These are phyloP conservation scores for Hyles lineata DNA, from an alignment of 2,888 invertebrate species.

Conservation along the genomic window DNA sequence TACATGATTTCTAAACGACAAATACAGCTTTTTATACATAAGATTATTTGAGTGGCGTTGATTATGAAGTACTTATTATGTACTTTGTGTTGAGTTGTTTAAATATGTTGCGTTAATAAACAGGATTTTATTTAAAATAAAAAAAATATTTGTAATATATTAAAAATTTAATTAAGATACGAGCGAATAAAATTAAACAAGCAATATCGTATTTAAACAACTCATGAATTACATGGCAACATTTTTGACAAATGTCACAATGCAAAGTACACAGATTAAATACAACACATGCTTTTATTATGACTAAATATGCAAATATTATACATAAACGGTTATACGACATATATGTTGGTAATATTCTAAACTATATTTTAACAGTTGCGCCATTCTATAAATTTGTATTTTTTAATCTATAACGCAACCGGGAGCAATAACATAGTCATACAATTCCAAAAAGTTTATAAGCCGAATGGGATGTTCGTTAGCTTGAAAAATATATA, in stretches of 20 bases:
- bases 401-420: conserved; percentile 16
- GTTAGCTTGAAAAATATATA: conserved; percentile 28
- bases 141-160: not conserved
- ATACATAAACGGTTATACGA: conserved; percentile 26
- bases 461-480: not conserved
- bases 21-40: conserved; percentile 43
- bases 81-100: not conserved
- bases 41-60: conserved; percentile 47
- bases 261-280: conserved; percentile 20
- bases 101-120: not conserved
- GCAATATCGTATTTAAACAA: conserved; percentile 7
- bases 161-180: not conserved
- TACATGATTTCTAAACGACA: conserved; percentile 44
- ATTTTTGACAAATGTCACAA: not conserved
- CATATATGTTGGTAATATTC: conserved; percentile 12
- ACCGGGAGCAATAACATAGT: not conserved
- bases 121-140: not conserved
- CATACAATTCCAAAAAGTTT: not conserved
- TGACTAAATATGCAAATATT: conserved; percentile 28
- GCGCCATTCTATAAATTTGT: not conserved
- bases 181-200: not conserved
- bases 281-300: conserved; percentile 33
- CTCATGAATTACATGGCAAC: conserved; percentile 37
- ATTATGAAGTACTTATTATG: conserved; percentile 12
- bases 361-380: conserved; percentile 12